Conservation (phyloP, 2,113 vertebrate species). For the Motacilla alba region DNA sequence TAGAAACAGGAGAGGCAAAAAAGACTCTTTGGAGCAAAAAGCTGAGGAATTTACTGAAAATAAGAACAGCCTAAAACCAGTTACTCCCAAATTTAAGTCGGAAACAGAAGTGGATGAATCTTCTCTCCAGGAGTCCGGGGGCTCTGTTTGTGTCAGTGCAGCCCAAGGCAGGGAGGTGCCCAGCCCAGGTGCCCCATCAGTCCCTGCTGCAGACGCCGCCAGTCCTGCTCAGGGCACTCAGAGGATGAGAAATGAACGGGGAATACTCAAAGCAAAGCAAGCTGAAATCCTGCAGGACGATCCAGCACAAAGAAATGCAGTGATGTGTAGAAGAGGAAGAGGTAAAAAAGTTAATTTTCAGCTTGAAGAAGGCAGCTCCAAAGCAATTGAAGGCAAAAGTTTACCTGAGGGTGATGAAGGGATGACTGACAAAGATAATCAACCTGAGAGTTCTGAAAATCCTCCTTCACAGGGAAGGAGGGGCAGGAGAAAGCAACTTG, state of each 20-base stretch:
- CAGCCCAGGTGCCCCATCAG: neutral
- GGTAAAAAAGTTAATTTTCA: conserved; percentile 4
- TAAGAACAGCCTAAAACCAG: neutral
- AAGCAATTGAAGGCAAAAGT: neutral
- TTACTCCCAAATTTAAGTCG: neutral
- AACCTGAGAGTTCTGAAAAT: neutral
- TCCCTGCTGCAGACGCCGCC: neutral
- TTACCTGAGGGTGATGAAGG: neutral
- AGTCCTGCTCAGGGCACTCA: neutral
- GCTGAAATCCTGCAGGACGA: neutral
- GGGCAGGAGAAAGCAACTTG: neutral
- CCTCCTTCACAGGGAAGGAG: neutral
- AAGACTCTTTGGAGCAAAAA: neutral
- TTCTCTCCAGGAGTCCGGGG: neutral
- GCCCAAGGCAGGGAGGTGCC: neutral
- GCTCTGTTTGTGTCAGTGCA: neutral
- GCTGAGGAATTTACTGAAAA: neutral
- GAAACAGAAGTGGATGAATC: neutral
- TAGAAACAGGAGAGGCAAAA: conserved; percentile 10
- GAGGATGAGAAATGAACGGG: neutral
- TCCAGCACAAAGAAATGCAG: neutral
- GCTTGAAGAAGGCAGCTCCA: neutral
- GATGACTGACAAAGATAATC: neutral
- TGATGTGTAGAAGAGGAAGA: neutral
- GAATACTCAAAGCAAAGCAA: neutral